Evolutionary conservation across 2,888 invertebrate genomes (phyloP).

Genomic region (Eilema sororculum): DNA sequence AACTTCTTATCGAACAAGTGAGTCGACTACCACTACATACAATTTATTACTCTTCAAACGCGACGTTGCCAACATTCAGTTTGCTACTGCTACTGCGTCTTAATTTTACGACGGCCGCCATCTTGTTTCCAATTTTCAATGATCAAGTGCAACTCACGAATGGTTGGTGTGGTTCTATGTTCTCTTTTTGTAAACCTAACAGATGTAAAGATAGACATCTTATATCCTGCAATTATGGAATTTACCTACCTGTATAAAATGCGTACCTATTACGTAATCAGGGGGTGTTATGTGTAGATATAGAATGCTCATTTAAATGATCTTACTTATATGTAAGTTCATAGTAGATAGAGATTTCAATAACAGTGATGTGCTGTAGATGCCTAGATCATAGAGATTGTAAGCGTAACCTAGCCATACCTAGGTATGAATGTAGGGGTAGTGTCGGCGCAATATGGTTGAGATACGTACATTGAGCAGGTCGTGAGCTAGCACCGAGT

Average conservation of each 20-base stretch:
- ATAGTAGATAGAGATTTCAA: slow-evolving; percentile 55
- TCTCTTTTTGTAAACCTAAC: slow-evolving; percentile 33
- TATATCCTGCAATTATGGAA: slow-evolving; percentile 24
- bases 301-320: slow-evolving; percentile 49
- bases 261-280: slow-evolving; percentile 59
- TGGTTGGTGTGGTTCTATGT: slow-evolving; percentile 56
- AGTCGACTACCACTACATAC: slow-evolving; percentile 74
- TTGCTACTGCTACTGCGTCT: slow-evolving; percentile 80
- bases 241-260: slow-evolving; percentile 35
- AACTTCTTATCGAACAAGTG: slow-evolving; percentile 84
- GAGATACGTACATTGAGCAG: slow-evolving; percentile 84
- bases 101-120: slow-evolving; percentile 80
- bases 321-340: slow-evolving; percentile 41
- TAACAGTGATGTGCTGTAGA: slow-evolving; percentile 67
- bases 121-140: slow-evolving; percentile 70
- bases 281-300: slow-evolving; percentile 52
- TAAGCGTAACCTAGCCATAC: slow-evolving; percentile 64
- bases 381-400: slow-evolving; percentile 67
- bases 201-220: slow-evolving; percentile 31
- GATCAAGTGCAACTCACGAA: slow-evolving; percentile 67
- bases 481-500: slow-evolving; percentile 76
- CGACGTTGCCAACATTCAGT: slow-evolving; percentile 83
- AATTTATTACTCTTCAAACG: slow-evolving; percentile 64
- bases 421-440: slow-evolving; percentile 70
- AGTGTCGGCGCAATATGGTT: slow-evolving; percentile 85